A percentile compares a stretch with the other conserved stretches of the same genome.
phyloP scores from a whole-genome alignment of 2,113 vertebrate species.

The Pelodiscus sinensis region DNA sequence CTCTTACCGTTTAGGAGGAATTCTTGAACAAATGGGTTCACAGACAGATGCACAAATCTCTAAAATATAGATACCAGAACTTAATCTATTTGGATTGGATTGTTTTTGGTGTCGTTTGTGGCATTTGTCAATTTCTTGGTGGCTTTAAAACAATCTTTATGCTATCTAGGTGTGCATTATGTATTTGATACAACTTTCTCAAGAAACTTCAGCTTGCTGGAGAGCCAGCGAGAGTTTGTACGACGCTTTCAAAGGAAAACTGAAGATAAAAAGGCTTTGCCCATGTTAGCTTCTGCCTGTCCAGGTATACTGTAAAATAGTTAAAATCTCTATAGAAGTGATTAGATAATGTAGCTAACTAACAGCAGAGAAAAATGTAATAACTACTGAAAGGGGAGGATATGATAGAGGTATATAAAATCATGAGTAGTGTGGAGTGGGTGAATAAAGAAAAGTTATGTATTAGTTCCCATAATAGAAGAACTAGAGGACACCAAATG shows the following conservation, averaged over 20 bases:
- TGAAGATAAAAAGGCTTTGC: conserved; percentile 81
- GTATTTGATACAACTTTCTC: conserved; percentile 95
- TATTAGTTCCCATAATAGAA: too few relatives aligned
- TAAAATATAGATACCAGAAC: background rate
- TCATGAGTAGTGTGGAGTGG: too few relatives aligned
- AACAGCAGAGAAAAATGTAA: background rate
- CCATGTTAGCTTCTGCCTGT: conserved; percentile 92
- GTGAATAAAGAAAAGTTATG: too few relatives aligned
- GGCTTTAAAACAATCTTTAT: background rate
- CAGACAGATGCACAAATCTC: too few relatives aligned
- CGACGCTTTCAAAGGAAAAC: conserved; percentile 83
- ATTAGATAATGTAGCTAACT: fast-evolving
- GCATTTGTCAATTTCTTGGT: fast-evolving
- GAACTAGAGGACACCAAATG: too few relatives aligned
- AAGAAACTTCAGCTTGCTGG: conserved; percentile 93
- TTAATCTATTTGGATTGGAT: fast-evolving
- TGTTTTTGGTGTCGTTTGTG: background rate
- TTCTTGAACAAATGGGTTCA: too few relatives aligned
- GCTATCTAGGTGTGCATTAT: conserved; percentile 85
- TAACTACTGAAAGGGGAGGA: background rate
- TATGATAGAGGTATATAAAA: too few relatives aligned
- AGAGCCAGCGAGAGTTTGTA: conserved; percentile 93
- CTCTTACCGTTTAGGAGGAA: too few relatives aligned
- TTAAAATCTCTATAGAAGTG: background rate
- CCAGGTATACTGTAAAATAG: conserved; percentile 82